Evolutionary conservation across 35 echinoderm and acorn worm genomes (phyloP).

Genomic region (Ophioderma brevispina): DNA sequence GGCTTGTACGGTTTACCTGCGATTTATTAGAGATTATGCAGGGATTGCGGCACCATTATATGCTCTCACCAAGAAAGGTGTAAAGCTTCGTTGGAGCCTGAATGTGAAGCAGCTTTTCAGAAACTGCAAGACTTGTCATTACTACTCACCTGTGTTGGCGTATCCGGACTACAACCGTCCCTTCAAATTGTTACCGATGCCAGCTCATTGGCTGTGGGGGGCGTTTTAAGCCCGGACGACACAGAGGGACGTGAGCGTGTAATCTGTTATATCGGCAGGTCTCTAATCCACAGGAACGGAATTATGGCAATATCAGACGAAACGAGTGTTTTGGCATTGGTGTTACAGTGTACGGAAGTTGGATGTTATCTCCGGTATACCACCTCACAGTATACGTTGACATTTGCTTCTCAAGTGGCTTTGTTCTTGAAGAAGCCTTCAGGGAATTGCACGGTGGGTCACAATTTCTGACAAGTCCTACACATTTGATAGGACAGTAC

Average conservation of each 20-base stretch:
- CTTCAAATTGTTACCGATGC: slow-evolving; percentile 73
- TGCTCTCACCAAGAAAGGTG: slow-evolving; percentile 31
- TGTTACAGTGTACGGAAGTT: too few relatives aligned
- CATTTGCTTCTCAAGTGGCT: too few relatives aligned
- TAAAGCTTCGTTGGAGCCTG: slow-evolving; percentile 36
- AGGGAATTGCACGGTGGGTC: too few relatives aligned
- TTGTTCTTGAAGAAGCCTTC: too few relatives aligned
- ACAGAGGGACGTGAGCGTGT: slow-evolving; percentile 48
- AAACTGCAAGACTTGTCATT: slow-evolving; percentile 22
- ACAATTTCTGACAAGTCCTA: too few relatives aligned
- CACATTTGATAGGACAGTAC: too few relatives aligned
- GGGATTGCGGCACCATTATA: slow-evolving; percentile 20
- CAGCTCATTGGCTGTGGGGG: slow-evolving; percentile 55
- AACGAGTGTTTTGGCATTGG: too few relatives aligned
- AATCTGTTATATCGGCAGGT: too few relatives aligned
- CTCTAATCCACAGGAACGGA: too few relatives aligned
- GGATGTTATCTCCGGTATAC: too few relatives aligned
- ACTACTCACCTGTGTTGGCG: slow-evolving; percentile 51
- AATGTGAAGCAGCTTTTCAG: slow-evolving; percentile 60
- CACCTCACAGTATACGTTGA: too few relatives aligned
- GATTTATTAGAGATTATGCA: slow-evolving; percentile 22
- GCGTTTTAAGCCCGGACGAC: slow-evolving; percentile 55
- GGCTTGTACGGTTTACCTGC: slow-evolving; percentile 23
- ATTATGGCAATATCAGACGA: too few relatives aligned
- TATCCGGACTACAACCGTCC: slow-evolving; percentile 52